Evolutionary conservation across 1,140 invertebrate species (phyloP), one percentile per base, ranked within the genome.

Genomic region (Metaphire vulgaris): DNA sequence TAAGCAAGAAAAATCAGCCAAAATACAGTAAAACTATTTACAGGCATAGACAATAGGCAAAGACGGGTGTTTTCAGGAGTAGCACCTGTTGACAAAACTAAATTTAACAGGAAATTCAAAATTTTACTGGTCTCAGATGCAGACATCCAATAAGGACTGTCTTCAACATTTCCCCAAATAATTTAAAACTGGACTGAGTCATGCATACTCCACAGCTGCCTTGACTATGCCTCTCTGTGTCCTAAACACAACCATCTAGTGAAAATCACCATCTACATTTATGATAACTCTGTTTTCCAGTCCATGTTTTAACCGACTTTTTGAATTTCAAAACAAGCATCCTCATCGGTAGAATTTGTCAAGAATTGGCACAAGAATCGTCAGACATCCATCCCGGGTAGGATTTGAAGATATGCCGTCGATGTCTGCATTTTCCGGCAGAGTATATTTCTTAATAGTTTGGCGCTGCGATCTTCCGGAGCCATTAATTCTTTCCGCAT

Each of bases 361-460:
- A 56, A 12, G 32, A 21, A 71, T 71, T 71, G 69, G 69, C 30
- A 71, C 69, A 31, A 30, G 30, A 33, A 71, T 71, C 30, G 1
- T 71, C 69, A 71, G 30, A 1, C 30, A 32, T 71, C 69, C 69
- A 32, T 71, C 69, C 21, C 16, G 30, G 21, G 69, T 33, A 30
- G n/a, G 30, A 12, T 32, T 71, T n/a, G 69, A 71, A 1, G 30
- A 30, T 30, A 71, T 71, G 69, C 69, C 69, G 2, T 71, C 26
- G 28, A 71, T n/a, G 69, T 28, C 33, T 26, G 69, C 69, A 71
- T 30, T 71, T 71, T 71, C 28, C 0, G 69, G 69, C 12, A 71
- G 30, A 71, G 69, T 32, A 16, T 71, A 71, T n/a, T 26, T 71
- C 69, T 71, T 71, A 30, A 71, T 71, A n/a, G 32, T 33, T 2